Base-by-base conservation (phyloP, 2,797 vertebrate genomes). In the Adelosebastes latens region DNA sequence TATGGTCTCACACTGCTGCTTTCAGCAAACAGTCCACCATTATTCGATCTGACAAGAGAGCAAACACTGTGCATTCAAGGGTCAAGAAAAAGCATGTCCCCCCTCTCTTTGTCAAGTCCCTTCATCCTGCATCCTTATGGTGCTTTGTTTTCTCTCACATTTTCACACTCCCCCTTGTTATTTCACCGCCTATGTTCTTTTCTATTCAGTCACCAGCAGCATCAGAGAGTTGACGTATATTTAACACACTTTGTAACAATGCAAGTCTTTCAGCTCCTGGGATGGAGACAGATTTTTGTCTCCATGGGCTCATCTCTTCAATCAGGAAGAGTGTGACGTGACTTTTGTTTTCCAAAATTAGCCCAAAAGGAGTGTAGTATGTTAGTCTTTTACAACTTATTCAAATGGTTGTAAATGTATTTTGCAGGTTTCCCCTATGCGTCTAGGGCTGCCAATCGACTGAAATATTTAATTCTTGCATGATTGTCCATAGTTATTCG, bases 21-120 rank as follows among this genome's bases (percentile, higher is more conserved):
- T 95, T 96, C 93, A 93, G 94, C 93, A 94, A 96, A 95, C 95
- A 95, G 91, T 90, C 90, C 84, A 75, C 92, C 93, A 95, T 96
- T 96, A 95, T 95, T 93, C 83, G 65, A 79, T 87, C 90, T 92
- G 95, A 95, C 94, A 94, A 95, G 92, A 94, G 91, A 93, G 93
- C 95, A 95, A 96, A 96, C 92, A 94, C 85, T 82, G 80, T 53
- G 83, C 86, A 91, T 94, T 94, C 85, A 93, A 84, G 87, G 94
- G 94, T 96, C 93, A 95, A 84, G 90, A 87, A 95, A 93, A 92
- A 91, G 89, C 80, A 77, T 46, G 22, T 36, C 75, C 80, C 42
- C 72, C 80, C 80, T 74, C 76, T 87, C 83, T 90, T 88, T 88
- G 82, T 92, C 70, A 67, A 81, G 73, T 72, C 72, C 20, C 80